Evolutionary conservation across 2,797 vertebrate species (phyloP), one percentile per base, ranked within the genome.

Genomic region (Melanotaenia pygmaea): DNA sequence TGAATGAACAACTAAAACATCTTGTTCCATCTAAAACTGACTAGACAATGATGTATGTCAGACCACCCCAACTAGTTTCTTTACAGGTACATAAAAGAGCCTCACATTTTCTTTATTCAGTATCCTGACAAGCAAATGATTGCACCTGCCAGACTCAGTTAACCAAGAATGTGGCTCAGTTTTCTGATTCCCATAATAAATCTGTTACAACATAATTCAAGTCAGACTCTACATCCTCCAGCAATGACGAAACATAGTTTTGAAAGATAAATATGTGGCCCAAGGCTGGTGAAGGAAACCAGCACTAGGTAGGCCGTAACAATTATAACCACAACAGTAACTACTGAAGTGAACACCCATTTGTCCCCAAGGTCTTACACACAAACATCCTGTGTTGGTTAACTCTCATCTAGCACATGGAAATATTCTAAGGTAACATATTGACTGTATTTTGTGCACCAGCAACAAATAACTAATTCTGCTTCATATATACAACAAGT

Each of bases 141-240:
- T 50, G 45, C 63, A 45, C 32, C n/a, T 38, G 34, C 66, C 58
- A 35, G 12, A 20, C 51, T 56, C 28, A 51, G 70, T 53, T 53
- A 58, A 60, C 67, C 58, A 80, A 72, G 26, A 66, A 74, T 59
- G 24, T 47, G 59, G 24, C 34, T 68, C 28, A 63, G 34, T 37
- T 56, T 47, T 62, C 20, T 58, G 16, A 63, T 30, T 60, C 28
- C n/a, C 35, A 32, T 13, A 38, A 54, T 26, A 47, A n/a, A 40
- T 40, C 6, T 40, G 14, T 37, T 16, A 64, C 7, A 63, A 35
- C 59, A 59, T 51, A 37, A 51, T 38, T 58, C 2, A 7, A 47
- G 53, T 68, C n/a, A 64, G 16, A 56, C n/a, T 43, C 10, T 37
- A 35, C 34, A 59, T 56, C 57, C 30, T 63, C 5, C 1, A 32